These are phyloP conservation scores for Tiaroga cobitis DNA, from an alignment of 2,797 vertebrate species.

Conservation along the genomic window DNA sequence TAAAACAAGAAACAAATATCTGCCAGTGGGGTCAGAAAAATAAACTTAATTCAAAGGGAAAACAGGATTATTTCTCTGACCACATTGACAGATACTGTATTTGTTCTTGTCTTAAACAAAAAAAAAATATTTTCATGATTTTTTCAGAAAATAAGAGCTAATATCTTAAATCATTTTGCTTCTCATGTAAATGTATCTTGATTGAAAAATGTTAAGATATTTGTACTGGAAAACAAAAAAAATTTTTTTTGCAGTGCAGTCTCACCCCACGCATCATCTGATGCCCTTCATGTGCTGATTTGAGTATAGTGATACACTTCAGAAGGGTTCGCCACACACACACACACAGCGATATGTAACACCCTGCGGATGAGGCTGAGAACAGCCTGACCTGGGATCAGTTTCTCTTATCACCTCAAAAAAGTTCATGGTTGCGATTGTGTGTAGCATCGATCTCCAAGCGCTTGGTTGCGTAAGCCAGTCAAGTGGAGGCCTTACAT, in stretches of 20 bases:
- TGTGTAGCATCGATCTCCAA: conserved; percentile 65
- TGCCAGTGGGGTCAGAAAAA: not conserved
- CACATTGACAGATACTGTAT: not conserved
- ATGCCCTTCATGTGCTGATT: not conserved
- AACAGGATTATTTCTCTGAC: not conserved
- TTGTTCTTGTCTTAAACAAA: not conserved
- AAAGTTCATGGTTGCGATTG: not conserved
- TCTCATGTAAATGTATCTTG: not conserved
- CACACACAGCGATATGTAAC: not conserved
- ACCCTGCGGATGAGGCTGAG: no score
- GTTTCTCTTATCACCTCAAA: conserved; percentile 27
- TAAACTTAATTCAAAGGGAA: not conserved
- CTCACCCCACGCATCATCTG: not conserved
- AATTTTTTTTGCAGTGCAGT: not conserved
- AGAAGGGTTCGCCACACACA: not conserved
- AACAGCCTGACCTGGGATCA: not conserved
- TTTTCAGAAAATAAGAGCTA: not conserved
- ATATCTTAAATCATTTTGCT: not conserved
- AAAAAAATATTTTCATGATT: not conserved
- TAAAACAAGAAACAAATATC: not conserved
- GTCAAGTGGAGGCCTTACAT: conserved; percentile 60
- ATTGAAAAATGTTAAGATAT: not conserved
- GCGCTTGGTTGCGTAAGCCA: conserved; percentile 66
- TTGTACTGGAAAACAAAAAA: not conserved
- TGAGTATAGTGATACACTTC: not conserved